Evolutionary conservation across 2,888 invertebrate genomes (phyloP), one percentile per base, ranked within the genome.

Genomic region (Dexiosoma caninum): DNA sequence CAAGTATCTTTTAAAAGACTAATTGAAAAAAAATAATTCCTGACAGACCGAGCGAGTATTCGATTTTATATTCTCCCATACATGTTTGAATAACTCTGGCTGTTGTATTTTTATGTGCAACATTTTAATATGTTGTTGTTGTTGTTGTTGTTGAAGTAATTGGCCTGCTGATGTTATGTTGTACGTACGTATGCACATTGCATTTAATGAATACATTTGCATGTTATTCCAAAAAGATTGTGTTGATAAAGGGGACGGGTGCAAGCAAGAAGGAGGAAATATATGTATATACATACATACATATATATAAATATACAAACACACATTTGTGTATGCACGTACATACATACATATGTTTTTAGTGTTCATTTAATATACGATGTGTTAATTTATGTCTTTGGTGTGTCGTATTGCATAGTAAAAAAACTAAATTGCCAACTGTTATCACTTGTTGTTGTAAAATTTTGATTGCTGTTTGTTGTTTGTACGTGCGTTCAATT

Each of bases 361-460:
- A 66, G 75, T 80, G 64, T 75, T 66, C 76, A 71, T 80, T 76
- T 76, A 81, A 81, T 81, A 72, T 72, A 81, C 80, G 60, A 81
- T 76, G 80, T 71, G 80, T 76, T 76, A 81, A 81, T 81, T 81
- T 81, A 81, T 81, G 80, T 67, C 80, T 81, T 81, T 76, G 76
- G 53, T 57, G 49, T 30, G 51, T 14, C 60, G 62, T 32, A 76
- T 76, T 37, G 62, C 53, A 70, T 70, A 64, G 62, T 37, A 72
- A 72, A 62, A 49, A 51, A 55, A 72, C 35, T 77, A 77, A 77
- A 64, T 70, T 70, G 62, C 70, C 62, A 49, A 57, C 70, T 64
- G 46, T 77, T 77, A 70, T 70, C 77, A 77, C 77, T 64, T 77
- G 70, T 77, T 77, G 67, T 57, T 70, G 53, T 69, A 32, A n/a